Base-by-base conservation (phyloP, 2,113 vertebrate genomes). In the Nothobranchius furzeri region DNA sequence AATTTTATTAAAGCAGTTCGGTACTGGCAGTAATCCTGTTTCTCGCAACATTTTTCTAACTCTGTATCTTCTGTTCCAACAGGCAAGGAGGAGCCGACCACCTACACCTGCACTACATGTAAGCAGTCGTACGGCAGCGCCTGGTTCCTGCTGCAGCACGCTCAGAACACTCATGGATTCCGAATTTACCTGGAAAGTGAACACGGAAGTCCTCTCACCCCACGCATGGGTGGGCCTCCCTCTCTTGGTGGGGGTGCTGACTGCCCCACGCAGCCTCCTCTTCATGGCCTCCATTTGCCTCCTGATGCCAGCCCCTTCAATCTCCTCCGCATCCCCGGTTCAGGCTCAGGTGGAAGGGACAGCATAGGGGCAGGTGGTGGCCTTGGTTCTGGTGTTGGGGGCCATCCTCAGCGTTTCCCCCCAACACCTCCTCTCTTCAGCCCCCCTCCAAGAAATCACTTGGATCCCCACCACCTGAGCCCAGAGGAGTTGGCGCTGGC, bases 41-140 rank as follows among this genome's bases (percentile, higher is more conserved):
- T 45, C 43, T 12, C 12, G 2, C 43, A 45, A 11, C 9, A 9
- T 40, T 40, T 40, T 40, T 40, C 3, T 40, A 40, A 37, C 4
- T 37, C 43, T 40, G 15, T 47, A 54, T 77, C 40, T 36, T 81
- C 43, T 96, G 84, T 95, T 72, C 85, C 92, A 89, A 81, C 93
- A 99, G 98, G 98, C 93, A 99, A 99, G 93, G 98, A 99, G 81
- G 98, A 99, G 93, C 98, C 98, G 72, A 96, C 95, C 93, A 99
- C 95, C 92, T 99, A 99, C 88, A 99, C 96, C 88, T 99, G 98
- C 96, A 99, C 98, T 83, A 99, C 97, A 86, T 99, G 98, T 92
- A 99, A 99, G 95, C 97, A 99, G 94, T 94, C 96, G 70, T 99
- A 98, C 86, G 95, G 95, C 94, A 98, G 96, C 84, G 98, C 98